Conservation (phyloP, 2,888 invertebrate genomes). For the Ganaspis brasiliensis region DNA sequence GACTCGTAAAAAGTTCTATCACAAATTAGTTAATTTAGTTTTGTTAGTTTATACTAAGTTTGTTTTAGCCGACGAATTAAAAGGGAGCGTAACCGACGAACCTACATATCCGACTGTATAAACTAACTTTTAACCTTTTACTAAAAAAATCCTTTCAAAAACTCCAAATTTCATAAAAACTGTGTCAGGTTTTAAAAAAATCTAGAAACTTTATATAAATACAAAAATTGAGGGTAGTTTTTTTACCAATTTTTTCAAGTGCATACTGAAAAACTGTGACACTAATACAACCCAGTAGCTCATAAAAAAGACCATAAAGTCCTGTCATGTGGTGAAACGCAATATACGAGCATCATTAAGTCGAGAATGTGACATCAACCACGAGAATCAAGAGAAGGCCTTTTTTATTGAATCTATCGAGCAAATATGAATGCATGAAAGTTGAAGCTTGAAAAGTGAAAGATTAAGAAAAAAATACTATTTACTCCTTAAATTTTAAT, state of each 20-base stretch:
- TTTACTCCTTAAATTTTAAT: background rate
- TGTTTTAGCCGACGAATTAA: too few species aligned
- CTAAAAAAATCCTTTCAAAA: too few species aligned
- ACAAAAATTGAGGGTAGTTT: too few species aligned
- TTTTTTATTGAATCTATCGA: constrained; percentile 21
- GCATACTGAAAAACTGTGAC: constrained; percentile 6
- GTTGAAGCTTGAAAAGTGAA: constrained; percentile 18
- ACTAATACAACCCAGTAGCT: constrained; percentile 27
- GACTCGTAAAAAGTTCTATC: too few species aligned
- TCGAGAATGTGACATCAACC: constrained; percentile 13
- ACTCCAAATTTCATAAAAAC: too few species aligned
- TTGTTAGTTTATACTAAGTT: too few species aligned
- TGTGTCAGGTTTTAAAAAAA: background rate
- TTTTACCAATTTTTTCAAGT: constrained; percentile 8
- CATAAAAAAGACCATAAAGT: constrained; percentile 41
- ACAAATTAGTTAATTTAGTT: too few species aligned
- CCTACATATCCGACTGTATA: too few species aligned
- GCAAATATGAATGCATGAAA: constrained; percentile 17
- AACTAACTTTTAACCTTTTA: too few species aligned
- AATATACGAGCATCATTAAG: constrained; percentile 30
- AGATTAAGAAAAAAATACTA: background rate
- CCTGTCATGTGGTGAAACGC: constrained; percentile 17
- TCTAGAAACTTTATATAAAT: too few species aligned
- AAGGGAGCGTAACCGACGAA: too few species aligned
- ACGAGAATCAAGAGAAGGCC: constrained; percentile 19